Conservation (phyloP, 2,888 invertebrate genomes). For the Esperia sulphurella region DNA sequence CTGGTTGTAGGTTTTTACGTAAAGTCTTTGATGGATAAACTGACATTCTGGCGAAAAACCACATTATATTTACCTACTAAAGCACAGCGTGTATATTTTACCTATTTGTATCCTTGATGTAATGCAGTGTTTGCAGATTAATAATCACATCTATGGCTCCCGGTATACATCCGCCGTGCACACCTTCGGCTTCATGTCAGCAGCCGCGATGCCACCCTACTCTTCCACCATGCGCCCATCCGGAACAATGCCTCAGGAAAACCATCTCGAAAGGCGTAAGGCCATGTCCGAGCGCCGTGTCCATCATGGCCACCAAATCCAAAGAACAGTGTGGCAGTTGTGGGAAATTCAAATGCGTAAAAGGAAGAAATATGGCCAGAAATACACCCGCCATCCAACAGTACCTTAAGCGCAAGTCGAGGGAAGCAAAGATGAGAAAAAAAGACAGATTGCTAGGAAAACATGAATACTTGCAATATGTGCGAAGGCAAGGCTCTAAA, state of each 20-base stretch:
- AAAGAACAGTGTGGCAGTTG: conserved; percentile 46
- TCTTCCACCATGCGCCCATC: conserved; percentile 54
- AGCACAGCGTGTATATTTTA: neutral
- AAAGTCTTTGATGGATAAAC: neutral
- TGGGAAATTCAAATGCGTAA: conserved; percentile 31
- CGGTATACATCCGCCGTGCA: conserved; percentile 59
- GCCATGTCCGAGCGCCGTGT: conserved; percentile 61
- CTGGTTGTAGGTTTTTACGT: neutral
- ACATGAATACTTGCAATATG: conserved; percentile 38
- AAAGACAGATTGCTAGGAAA: conserved; percentile 45
- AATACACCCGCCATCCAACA: conserved; percentile 26
- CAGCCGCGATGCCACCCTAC: conserved; percentile 60
- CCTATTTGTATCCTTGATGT: neutral
- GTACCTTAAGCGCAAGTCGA: conserved; percentile 50
- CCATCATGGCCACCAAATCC: conserved; percentile 55
- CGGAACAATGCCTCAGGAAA: conserved; percentile 53
- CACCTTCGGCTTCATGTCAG: conserved; percentile 56
- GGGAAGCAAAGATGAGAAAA: conserved; percentile 44
- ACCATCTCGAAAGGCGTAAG: conserved; percentile 44
- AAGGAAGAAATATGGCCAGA: neutral
- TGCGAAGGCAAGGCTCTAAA: conserved; percentile 33
- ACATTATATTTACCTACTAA: neutral
- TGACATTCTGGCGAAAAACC: neutral
- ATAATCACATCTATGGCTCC: conserved; percentile 43
- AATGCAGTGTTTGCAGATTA: conserved; percentile 1